Conservation (phyloP, 2,113 vertebrate species). For the Festucalex cinctus region DNA sequence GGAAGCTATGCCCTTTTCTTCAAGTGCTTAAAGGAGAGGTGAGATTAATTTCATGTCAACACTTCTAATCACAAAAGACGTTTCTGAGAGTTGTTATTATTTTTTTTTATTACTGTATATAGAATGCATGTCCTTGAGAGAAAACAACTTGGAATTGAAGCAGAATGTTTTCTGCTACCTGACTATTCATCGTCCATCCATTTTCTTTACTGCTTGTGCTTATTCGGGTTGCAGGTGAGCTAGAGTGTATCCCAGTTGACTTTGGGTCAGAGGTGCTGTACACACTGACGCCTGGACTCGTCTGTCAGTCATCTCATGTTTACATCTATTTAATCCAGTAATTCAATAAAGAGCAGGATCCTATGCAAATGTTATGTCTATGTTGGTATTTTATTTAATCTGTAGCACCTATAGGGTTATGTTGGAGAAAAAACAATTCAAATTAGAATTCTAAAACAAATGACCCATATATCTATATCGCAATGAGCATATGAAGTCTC, state of each 20-base stretch:
- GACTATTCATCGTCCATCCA: not conserved
- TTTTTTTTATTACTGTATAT: not conserved
- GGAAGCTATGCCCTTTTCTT: slow-evolving; percentile 18
- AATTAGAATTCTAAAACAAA: not conserved
- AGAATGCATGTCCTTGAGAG: not conserved
- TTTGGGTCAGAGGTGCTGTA: not conserved
- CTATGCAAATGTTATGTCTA: no score
- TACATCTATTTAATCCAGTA: no score
- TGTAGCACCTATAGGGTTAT: not conserved
- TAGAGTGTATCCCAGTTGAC: not conserved
- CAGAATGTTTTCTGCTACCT: not conserved
- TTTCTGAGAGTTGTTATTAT: not conserved
- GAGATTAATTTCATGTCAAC: slow-evolving; percentile 16
- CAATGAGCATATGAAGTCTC: not conserved
- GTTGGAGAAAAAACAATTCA: not conserved
- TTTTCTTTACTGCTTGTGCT: not conserved
- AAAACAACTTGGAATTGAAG: slow-evolving; percentile 5
- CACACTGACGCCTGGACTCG: not conserved
- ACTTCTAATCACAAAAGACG: slow-evolving; percentile 6
- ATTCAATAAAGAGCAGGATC: no score
- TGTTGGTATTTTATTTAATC: no score
- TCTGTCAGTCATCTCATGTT: no score
- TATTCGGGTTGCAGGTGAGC: not conserved
- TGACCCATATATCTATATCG: not conserved
- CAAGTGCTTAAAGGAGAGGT: slow-evolving; percentile 22